Conservation (phyloP, 2,888 invertebrate genomes). For the Oxytorus armatus region DNA sequence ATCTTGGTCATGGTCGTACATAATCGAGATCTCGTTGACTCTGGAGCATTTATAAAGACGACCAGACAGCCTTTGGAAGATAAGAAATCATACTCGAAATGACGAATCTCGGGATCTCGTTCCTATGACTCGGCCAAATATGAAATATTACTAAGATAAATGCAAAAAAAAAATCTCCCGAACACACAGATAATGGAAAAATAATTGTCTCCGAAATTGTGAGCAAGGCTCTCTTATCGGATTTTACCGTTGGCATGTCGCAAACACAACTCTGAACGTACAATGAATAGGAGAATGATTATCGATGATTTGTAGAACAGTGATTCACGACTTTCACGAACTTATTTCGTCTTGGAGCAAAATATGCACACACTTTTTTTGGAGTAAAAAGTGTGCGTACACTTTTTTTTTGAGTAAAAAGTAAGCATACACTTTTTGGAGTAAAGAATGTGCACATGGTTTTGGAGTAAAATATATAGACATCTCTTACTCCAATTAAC, state of each 20-base stretch:
- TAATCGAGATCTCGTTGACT: conserved; percentile 10
- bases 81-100: conserved; percentile 31
- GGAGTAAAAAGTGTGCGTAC: no score
- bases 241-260: not conserved
- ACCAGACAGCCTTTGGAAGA: conserved; percentile 35
- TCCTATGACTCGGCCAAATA: conserved; percentile 23
- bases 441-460: no score
- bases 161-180: not conserved
- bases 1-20: conserved; percentile 40
- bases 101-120: conserved; percentile 19
- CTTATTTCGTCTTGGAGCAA: not conserved
- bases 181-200: not conserved
- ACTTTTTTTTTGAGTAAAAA: no score
- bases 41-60: conserved; percentile 13
- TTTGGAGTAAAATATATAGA: no score
- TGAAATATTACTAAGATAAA: not conserved
- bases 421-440: no score
- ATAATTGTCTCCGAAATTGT: not conserved
- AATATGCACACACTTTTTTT: no score
- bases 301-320: conserved; percentile 19
- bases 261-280: conserved; percentile 17
- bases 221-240: conserved; percentile 18
- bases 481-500: no score
- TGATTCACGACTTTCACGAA: conserved; percentile 28
- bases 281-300: not conserved